Base-by-base conservation (phyloP, 1,140 invertebrate genomes). In the Fragariocoptes setiger region DNA sequence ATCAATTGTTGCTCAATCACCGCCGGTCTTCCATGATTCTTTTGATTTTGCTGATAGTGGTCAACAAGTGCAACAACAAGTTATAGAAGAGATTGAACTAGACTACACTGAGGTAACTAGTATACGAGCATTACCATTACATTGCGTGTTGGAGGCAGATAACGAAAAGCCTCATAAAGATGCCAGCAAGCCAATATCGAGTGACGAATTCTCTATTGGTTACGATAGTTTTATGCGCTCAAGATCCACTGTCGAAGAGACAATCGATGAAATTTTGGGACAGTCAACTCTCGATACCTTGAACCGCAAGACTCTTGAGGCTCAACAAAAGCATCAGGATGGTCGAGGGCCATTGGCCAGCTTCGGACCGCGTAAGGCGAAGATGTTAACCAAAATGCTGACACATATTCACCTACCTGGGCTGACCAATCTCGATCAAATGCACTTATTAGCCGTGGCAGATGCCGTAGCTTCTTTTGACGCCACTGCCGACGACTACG, bases 351-450 rank as follows among this genome's bases (percentile, higher is more conserved):
- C 65, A 12, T 61, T 78, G 36, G 74, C 74, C 2, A 72, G 78
- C 52, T 82, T 80, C 50, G 76, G 75, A 1, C 74, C 73, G 1
- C 60, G 74, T 43, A 74, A 80, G 63, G 67, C 70, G 41, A 61
- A 72, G 39, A 60, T 78, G n/a, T 39, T 52, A 1, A 51, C 49
- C 15, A 49, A 80, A 2, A 63, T 94, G 16, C 61, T 97, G 12
- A 94, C 86, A 0, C 85, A 94, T 56, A 86, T 79, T 2, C 86
- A 94, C 58, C 61, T 99, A 16, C 90, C 90, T 1, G 88, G 88
- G 0, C 61, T 99, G 3, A 90, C 83, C 2, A 88, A 80, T 53
- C 65, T 97, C 18, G 92, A 99, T 60, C 92, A 99, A 57, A 95
- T 99, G 86, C 90, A 99, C 61, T 61, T 99, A 19, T 58, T 99